Base-by-base conservation (phyloP, 2,113 vertebrate genomes). In the Phaethon lepturus region DNA sequence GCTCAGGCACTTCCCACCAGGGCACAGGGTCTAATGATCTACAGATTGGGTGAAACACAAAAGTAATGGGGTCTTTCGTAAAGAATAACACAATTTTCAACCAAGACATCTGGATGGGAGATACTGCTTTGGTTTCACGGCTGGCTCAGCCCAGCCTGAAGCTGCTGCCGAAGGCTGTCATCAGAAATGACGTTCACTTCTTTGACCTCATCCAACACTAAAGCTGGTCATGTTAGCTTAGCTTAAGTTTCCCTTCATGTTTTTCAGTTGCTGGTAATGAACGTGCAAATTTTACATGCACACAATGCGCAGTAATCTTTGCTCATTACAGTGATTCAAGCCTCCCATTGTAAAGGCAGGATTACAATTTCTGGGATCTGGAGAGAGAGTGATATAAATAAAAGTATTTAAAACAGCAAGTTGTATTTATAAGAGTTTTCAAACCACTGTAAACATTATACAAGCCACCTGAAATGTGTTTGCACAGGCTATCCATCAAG, bases 171-270 rank as follows among this genome's bases (percentile, higher is more conserved):
- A 77, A 71, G 11, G 19, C 17, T 16, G 76, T 44, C 11, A 6
- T 50, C 58, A 81, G 47, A 82, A 85, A 71, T 0, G 1, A 58
- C 0, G 0, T 23, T 82, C 24, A 42, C 3, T 77, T 58, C 28
- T 81, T 59, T 33, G 25, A 82, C 44, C 28, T 49, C 56, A 78
- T 40, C 62, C 49, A 71, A 44, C 28, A 45, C n/a, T 29, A 6
- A n/a, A 63, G 44, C 11, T 75, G 88, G 19, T 33, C 28, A 26
- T 3, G 7, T 24, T 3, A 74, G 45, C 24, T 56, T 50, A 86
- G 26, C 13, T 90, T 52, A 35, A 28, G 29, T 50, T 79, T 49
- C 71, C 47, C 58, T 42, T 45, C 16, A 24, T 45, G 19, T 31
- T 63, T 93, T 92, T 63, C 63, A 77, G 52, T 29, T 64, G 50